Evolutionary conservation across 2,888 invertebrate genomes (phyloP), one percentile per base, ranked within the genome.

Genomic region (Microplitis deprimator): DNA sequence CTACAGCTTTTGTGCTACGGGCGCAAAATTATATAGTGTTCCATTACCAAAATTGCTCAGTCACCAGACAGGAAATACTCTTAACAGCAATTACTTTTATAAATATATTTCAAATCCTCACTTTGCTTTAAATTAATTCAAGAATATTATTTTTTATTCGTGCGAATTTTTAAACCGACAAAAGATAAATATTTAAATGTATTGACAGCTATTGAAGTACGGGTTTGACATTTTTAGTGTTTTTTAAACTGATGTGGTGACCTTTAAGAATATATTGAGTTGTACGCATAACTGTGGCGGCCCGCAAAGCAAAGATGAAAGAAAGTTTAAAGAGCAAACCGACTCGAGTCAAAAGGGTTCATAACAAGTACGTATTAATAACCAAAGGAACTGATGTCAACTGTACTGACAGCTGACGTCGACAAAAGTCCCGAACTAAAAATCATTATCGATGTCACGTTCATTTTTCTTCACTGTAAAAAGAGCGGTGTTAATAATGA

Each of bases 1-100:
- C 74, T 61, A 68, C n/a, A 20, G 62, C 62, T 75, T 69, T 69
- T 70, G 64, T 70, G 64, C 69, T 41, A 6, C 40, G 62, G 13
- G 16, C 40, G 60, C 69, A 50, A 62, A 70, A 64, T 75, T 62
- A 8, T 69, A 62, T 69, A 69, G 75, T 38, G 38, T 69, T 16
- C 75, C 64, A 75, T 75, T 75, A 75, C 41, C 64, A 38, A 75
- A 75, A 75, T 75, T 69, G 75, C 69, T 64, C 38, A 41, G 64
- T 69, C 69, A 75, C 50, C 29, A 60, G 61, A 6, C 61, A 39
- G 68, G 38, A 69, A 62, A 69, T 75, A 64, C 41, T 20, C 41
- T 38, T 40, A 39, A 40, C 13, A 62, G 20, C 7, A 39, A 64
- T 64, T 17, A 64, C 20, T 73, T 17, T 65, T 16, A 59, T 10